These are phyloP conservation scores for Neopipo cinnamomea DNA, from an alignment of 2,113 vertebrate genomes.

Conservation along the genomic window DNA sequence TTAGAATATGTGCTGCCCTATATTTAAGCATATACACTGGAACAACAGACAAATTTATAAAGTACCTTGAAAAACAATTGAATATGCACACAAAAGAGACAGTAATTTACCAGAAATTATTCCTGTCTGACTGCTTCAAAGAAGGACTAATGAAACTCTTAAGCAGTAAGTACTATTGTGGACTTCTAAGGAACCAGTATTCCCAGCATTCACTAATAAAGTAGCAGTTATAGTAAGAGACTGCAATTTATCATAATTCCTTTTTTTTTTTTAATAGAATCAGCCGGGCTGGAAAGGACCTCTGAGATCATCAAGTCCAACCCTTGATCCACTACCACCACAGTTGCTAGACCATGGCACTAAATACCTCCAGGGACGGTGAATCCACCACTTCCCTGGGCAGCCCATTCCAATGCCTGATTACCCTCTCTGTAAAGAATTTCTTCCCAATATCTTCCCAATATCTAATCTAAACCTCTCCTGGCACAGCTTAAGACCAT, in stretches of 20 bases:
- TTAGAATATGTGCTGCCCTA: background rate
- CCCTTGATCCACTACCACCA: too few relatives aligned
- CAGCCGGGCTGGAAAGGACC: too few relatives aligned
- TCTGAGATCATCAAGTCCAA: too few relatives aligned
- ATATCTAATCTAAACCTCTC: too few relatives aligned
- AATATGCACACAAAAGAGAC: background rate
- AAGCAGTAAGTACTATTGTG: background rate
- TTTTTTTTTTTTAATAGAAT: background rate
- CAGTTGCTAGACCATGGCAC: too few relatives aligned
- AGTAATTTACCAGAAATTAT: background rate
- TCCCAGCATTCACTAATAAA: background rate
- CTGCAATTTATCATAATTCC: background rate
- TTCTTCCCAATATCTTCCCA: too few relatives aligned
- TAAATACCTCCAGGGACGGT: too few relatives aligned
- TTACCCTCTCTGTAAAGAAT: too few relatives aligned
- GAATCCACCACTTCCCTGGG: too few relatives aligned
- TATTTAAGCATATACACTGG: background rate
- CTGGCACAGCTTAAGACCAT: too few relatives aligned
- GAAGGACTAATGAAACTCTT: background rate
- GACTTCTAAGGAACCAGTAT: background rate
- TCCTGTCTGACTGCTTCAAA: background rate
- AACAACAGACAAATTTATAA: background rate
- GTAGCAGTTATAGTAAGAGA: background rate
- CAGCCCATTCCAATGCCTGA: too few relatives aligned
- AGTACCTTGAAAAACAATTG: background rate